Percentiles rank a stretch among this genome's conserved stretches.
These are phyloP conservation scores for Lateolabrax maculatus DNA, from an alignment of 2,797 vertebrate genomes.

Conservation along the genomic window DNA sequence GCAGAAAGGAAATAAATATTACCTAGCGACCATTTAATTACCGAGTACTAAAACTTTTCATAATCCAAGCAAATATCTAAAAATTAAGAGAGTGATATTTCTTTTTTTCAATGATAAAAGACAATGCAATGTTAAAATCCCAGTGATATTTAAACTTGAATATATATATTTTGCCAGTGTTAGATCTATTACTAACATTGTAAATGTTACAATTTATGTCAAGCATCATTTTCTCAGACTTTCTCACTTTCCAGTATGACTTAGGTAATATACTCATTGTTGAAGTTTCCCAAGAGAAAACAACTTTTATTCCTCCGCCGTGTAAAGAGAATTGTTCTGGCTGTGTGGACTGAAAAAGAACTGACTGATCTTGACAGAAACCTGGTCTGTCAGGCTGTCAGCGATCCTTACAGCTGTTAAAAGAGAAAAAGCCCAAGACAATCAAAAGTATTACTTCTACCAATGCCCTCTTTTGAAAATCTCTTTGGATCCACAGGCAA, in stretches of 20 bases:
- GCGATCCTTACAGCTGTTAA: conserved; percentile 60
- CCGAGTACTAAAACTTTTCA: conserved; percentile 19
- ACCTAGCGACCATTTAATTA: conserved; percentile 35
- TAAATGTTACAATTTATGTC: conserved; percentile 32
- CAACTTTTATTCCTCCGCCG: conserved; percentile 42
- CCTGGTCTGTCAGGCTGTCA: conserved; percentile 76
- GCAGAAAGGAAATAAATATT: conserved; percentile 36
- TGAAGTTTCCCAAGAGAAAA: conserved; percentile 64
- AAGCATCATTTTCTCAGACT: conserved; percentile 1
- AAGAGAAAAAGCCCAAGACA: conserved; percentile 63
- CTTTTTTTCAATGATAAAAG: not conserved
- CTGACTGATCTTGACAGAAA: conserved; percentile 75
- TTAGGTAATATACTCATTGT: conserved; percentile 31
- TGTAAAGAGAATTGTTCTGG: conserved; percentile 54
- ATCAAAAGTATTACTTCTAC: conserved; percentile 58
- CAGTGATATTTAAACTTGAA: conserved; percentile 19
- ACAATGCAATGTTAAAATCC: not conserved
- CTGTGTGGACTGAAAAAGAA: conserved; percentile 68
- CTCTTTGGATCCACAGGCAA: conserved; percentile 46
- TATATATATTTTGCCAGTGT: not conserved
- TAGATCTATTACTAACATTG: conserved; percentile 27
- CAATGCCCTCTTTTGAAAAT: conserved; percentile 49
- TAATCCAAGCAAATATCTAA: conserved; percentile 21
- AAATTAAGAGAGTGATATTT: conserved; percentile 25
- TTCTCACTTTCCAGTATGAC: conserved; percentile 9